These are phyloP conservation scores for Aphis gossypii DNA, from an alignment of 1,140 invertebrate genomes.

Conservation along the genomic window DNA sequence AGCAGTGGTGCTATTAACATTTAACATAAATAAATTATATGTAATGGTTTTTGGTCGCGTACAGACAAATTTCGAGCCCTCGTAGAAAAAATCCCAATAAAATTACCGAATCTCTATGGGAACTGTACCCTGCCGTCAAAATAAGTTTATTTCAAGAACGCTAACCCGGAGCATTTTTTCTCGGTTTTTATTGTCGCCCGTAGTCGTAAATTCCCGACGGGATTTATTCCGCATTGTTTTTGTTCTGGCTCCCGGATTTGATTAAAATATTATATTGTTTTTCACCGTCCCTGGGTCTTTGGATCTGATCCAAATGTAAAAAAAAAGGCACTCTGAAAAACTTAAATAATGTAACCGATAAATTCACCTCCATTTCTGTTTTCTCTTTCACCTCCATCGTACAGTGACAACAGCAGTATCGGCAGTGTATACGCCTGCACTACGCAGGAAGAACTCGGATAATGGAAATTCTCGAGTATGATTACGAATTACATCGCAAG, in stretches of 20 bases:
- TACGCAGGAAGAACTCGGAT: not conserved
- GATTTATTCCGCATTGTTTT: slow-evolving; percentile 56
- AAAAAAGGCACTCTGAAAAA: slow-evolving; percentile 43
- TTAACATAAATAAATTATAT: not conserved
- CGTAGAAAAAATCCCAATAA: not conserved
- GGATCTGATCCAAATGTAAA: slow-evolving; percentile 53
- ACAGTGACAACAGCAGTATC: not conserved
- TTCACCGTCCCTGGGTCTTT: slow-evolving; percentile 46
- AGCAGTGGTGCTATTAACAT: not conserved
- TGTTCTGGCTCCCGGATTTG: slow-evolving; percentile 48
- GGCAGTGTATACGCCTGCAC: not conserved
- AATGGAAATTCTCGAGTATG: slow-evolving; percentile 32
- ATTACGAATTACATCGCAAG: slow-evolving; percentile 28
- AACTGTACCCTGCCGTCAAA: not conserved
- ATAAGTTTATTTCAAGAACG: slow-evolving; percentile 28
- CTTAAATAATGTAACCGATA: slow-evolving; percentile 53
- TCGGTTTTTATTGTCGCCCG: slow-evolving; percentile 50
- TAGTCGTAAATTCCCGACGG: slow-evolving; percentile 55
- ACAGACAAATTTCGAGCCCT: not conserved
- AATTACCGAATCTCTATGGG: slow-evolving; percentile 3
- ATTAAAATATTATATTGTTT: slow-evolving; percentile 58
- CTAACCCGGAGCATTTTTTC: slow-evolving; percentile 27
- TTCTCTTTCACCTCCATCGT: not conserved
- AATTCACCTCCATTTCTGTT: slow-evolving; percentile 28
- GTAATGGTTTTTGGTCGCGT: not conserved